Evolutionary conservation across 2,888 invertebrate species (phyloP).

Genomic region (Eudemis profundana): DNA sequence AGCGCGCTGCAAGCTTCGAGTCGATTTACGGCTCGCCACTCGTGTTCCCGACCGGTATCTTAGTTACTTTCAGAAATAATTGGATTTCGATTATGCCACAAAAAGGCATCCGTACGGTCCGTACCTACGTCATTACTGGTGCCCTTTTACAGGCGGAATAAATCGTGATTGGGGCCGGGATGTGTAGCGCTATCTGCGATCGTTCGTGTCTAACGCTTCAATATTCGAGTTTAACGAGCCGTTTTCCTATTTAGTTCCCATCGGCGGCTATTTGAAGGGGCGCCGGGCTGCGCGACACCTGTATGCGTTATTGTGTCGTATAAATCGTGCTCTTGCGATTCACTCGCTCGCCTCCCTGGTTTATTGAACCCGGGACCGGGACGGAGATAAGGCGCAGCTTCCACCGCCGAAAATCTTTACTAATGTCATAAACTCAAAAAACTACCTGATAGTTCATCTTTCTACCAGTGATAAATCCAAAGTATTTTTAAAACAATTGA

Average conservation of each 20-base stretch:
- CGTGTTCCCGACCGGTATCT: constrained; percentile 76
- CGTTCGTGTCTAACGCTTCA: constrained; percentile 75
- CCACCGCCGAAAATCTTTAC: constrained; percentile 63
- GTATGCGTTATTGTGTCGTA: constrained; percentile 82
- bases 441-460: not conserved
- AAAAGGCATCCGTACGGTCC: constrained; percentile 66
- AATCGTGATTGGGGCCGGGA: constrained; percentile 76
- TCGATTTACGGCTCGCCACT: constrained; percentile 76
- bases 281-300: constrained; percentile 76
- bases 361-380: constrained; percentile 76
- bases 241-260: constrained; percentile 75
- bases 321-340: constrained; percentile 76
- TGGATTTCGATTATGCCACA: constrained; percentile 82
- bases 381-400: constrained; percentile 71
- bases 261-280: constrained; percentile 76
- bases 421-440: not conserved
- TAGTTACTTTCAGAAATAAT: constrained; percentile 82
- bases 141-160: constrained; percentile 79
- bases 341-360: constrained; percentile 71
- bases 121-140: constrained; percentile 75
- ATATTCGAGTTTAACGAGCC: constrained; percentile 67
- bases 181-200: constrained; percentile 72
- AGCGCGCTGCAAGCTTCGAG: constrained; percentile 81
- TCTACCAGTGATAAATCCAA: not conserved
- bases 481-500: not conserved